Conservation (phyloP, 2,113 vertebrate species). For the Halcyon senegalensis region DNA sequence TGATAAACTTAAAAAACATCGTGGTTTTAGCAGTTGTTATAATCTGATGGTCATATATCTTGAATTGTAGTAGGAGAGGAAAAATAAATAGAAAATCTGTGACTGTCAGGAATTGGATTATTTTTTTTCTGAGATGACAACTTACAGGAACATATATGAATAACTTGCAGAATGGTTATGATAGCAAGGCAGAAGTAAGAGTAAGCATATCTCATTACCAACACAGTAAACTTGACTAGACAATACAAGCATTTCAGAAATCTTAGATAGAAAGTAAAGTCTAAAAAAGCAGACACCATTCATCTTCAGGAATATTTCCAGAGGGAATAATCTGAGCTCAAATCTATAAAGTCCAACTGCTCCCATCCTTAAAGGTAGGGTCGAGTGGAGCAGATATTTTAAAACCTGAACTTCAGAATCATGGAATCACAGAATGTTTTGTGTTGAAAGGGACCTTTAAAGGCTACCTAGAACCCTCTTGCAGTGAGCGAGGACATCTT, state of each 20-base stretch:
- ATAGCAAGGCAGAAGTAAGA: neutral
- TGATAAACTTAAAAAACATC: neutral
- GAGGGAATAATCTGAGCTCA: neutral
- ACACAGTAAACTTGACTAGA: neutral
- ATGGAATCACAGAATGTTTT: neutral
- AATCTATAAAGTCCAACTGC: neutral
- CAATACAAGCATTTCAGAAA: neutral
- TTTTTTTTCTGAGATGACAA: neutral
- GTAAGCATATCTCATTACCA: neutral
- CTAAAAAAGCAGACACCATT: neutral
- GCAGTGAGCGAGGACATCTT: neutral
- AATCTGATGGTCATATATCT: neutral
- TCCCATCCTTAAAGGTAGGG: neutral
- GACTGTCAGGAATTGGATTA: neutral
- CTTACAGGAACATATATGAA: neutral
- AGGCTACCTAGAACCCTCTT: neutral
- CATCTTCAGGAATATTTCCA: neutral
- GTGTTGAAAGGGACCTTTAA: neutral
- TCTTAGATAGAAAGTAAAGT: neutral
- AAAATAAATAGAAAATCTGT: neutral
- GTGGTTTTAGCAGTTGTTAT: neutral
- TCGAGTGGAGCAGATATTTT: neutral
- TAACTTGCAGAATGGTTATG: fast-evolving
- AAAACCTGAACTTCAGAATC: neutral
- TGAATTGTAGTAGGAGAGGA: neutral